Conservation (phyloP, 2,113 vertebrate species). For the Syngnathoides biaculeatus region DNA sequence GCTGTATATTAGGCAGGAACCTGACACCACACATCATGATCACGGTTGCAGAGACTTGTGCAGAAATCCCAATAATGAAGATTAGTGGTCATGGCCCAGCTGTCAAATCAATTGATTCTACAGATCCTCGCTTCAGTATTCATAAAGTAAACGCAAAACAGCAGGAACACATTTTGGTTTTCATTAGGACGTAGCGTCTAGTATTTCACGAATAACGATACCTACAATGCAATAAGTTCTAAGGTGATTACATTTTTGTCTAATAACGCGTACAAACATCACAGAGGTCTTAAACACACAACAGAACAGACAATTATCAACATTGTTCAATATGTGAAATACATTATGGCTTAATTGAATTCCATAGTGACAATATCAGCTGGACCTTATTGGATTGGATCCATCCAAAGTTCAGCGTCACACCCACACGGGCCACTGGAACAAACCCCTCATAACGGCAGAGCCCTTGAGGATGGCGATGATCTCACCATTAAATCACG, state of each 20-base stretch:
- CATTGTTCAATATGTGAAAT: background rate
- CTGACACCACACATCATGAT: constrained; percentile 31
- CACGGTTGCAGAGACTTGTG: constrained; percentile 21
- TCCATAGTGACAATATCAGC: constrained; percentile 8
- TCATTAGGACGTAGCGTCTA: background rate
- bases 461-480: constrained; percentile 10
- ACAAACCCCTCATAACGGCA: constrained; percentile 13
- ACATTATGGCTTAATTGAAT: background rate
- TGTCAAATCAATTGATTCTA: constrained; percentile 62
- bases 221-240: background rate
- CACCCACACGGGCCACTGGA: constrained; percentile 33
- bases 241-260: background rate
- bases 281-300: background rate
- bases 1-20: constrained; percentile 29
- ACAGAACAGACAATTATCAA: background rate
- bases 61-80: constrained; percentile 43
- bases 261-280: constrained; percentile 5
- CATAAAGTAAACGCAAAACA: constrained; percentile 19
- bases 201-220: background rate
- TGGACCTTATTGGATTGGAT: background rate
- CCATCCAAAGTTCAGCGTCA: constrained; percentile 11
- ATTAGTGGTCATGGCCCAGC: constrained; percentile 39
- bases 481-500: constrained; percentile 37
- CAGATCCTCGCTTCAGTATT: constrained; percentile 6
- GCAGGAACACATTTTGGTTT: background rate